These are phyloP conservation scores for Lycodopsis pacificus DNA, from an alignment of 2,797 vertebrate genomes.

Conservation along the genomic window DNA sequence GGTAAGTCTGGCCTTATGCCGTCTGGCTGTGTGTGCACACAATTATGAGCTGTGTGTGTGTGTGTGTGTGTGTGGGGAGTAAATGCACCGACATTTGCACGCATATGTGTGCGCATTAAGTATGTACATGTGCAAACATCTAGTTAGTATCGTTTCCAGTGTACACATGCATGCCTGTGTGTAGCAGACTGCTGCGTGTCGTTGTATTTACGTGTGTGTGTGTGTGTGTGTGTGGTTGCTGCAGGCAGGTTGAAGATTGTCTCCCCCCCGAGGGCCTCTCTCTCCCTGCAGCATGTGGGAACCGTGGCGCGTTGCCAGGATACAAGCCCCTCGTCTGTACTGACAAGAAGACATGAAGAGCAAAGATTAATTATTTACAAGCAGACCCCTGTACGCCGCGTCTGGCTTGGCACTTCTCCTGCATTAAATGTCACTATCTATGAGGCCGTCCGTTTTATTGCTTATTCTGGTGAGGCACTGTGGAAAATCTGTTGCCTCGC, in stretches of 20 bases:
- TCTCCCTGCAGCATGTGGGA: conserved; percentile 89
- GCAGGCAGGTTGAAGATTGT: conserved; percentile 87
- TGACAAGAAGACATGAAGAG: conserved; percentile 93
- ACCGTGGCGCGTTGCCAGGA: conserved; percentile 90
- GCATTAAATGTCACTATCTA: conserved; percentile 89
- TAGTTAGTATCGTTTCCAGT: conserved; percentile 55
- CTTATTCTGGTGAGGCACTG: conserved; percentile 77
- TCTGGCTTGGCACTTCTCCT: conserved; percentile 90
- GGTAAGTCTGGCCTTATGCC: conserved; percentile 16
- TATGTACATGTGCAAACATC: conserved; percentile 61
- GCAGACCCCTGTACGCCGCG: conserved; percentile 89
- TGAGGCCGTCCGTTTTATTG: conserved; percentile 84
- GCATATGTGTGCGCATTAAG: conserved; percentile 36
- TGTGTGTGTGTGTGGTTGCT: conserved; percentile 59
- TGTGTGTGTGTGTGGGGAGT: not conserved
- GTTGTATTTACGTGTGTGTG: conserved; percentile 34
- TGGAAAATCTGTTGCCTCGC: conserved; percentile 69
- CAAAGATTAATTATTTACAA: conserved; percentile 93
- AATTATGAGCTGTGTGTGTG: conserved; percentile 36
- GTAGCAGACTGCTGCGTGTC: conserved; percentile 44
- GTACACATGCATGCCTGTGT: conserved; percentile 27
- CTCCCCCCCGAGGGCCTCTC: conserved; percentile 88
- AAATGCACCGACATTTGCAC: conserved; percentile 21
- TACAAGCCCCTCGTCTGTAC: conserved; percentile 91
- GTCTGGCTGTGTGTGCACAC: conserved; percentile 5